phyloP scores from a whole-genome alignment of 2,888 invertebrate species.

The Nesidiocoris tenuis region DNA sequence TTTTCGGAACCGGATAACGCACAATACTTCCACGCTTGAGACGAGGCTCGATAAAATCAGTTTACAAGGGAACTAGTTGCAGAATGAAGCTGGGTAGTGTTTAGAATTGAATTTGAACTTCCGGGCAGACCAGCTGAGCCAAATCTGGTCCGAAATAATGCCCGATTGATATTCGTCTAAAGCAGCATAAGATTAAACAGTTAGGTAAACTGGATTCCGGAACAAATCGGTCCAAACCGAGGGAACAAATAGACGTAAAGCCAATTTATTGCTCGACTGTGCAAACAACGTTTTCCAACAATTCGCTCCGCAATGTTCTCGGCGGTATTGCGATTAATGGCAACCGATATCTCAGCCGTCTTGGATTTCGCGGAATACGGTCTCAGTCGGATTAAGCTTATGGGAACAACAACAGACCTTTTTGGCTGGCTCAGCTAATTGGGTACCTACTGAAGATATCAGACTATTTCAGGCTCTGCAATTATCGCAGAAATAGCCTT shows the following conservation, averaged over 20 bases:
- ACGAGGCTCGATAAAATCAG: too few relatives aligned
- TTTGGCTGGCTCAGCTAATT: too few relatives aligned
- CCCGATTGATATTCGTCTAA: background rate
- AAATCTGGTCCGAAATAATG: background rate
- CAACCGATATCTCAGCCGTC: constrained; percentile 15
- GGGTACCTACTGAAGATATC: too few relatives aligned
- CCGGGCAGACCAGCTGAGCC: background rate
- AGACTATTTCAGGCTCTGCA: too few relatives aligned
- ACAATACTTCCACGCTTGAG: too few relatives aligned
- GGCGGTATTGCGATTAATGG: constrained; percentile 13
- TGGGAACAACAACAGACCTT: too few relatives aligned
- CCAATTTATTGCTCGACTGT: background rate
- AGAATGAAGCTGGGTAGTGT: too few relatives aligned
- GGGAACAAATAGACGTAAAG: background rate
- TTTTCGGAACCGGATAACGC: too few relatives aligned
- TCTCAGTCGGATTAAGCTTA: too few relatives aligned
- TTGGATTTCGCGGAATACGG: background rate
- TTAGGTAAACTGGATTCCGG: background rate
- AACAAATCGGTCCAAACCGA: background rate
- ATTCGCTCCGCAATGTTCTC: background rate
- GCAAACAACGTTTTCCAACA: background rate
- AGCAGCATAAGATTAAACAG: background rate
- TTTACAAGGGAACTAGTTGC: too few relatives aligned
- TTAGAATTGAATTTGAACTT: too few relatives aligned
- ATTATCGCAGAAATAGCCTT: too few relatives aligned